A percentile compares a stretch with the other conserved stretches of the same genome.
phyloP scores from a whole-genome alignment of 2,888 invertebrate genomes.

The Rhamnusium bicolor region DNA sequence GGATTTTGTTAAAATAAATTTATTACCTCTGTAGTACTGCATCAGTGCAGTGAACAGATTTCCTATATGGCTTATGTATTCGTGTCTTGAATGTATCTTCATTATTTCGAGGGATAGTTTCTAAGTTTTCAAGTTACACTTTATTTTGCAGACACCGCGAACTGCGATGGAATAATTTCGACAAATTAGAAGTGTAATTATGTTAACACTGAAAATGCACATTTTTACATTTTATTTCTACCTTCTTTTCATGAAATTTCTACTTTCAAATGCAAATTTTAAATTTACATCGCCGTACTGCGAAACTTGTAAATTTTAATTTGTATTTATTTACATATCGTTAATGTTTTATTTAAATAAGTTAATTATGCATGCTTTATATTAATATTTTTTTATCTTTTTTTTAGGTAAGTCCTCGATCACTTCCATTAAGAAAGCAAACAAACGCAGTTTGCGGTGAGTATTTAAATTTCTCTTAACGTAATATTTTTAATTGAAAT shows the following conservation, averaged over 20 bases:
- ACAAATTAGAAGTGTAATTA: constrained; percentile 13
- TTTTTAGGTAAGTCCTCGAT: constrained; percentile 28
- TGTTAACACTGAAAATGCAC: constrained; percentile 20
- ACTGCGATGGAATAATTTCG: neutral
- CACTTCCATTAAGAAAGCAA: neutral
- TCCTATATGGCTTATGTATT: too few species aligned
- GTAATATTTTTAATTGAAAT: neutral
- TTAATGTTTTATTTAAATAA: constrained; percentile 34
- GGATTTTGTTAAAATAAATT: too few species aligned
- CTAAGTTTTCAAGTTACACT: neutral
- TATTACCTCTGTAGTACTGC: too few species aligned
- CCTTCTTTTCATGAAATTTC: constrained; percentile 31
- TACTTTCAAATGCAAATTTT: constrained; percentile 34
- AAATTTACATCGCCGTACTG: constrained; percentile 21
- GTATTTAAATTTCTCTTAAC: neutral
- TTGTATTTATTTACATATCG: constrained; percentile 37
- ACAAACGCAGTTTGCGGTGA: constrained; percentile 10
- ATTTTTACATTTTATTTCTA: constrained; percentile 20
- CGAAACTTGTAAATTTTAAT: constrained; percentile 33
- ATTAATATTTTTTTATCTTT: constrained; percentile 14
- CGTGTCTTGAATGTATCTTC: too few species aligned
- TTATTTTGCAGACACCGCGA: neutral
- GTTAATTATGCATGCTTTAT: constrained; percentile 21
- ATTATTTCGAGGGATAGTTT: too few species aligned
- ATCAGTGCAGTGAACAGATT: too few species aligned